Percentiles rank a stretch among this genome's conserved stretches.
These are phyloP conservation scores for Phrynosoma blainvillii DNA, from an alignment of 2,113 vertebrate genomes.

Conservation along the genomic window DNA sequence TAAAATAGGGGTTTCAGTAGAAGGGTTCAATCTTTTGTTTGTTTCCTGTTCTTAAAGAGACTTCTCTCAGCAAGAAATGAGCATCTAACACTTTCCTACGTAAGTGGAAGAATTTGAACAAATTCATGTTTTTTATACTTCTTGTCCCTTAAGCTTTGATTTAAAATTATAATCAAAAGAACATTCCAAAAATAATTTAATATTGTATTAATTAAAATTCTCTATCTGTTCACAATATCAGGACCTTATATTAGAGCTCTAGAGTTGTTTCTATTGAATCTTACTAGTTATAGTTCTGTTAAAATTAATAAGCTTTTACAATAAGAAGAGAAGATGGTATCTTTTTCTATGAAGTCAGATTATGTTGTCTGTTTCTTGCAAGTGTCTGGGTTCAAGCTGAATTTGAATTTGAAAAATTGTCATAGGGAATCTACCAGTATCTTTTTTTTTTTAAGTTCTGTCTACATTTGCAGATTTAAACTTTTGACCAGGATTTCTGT, in stretches of 20 bases:
- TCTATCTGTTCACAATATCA: not conserved
- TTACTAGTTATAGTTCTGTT: slow-evolving; percentile 20
- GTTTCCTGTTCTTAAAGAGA: slow-evolving; percentile 11
- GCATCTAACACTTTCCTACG: slow-evolving; percentile 12
- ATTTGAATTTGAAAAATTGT: not conserved
- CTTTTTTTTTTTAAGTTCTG: not conserved
- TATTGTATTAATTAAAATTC: not conserved
- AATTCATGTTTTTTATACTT: not conserved
- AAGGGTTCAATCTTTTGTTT: too few relatives aligned
- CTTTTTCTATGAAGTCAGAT: slow-evolving; percentile 4
- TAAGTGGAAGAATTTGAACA: slow-evolving; percentile 9
- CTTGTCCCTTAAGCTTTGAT: not conserved
- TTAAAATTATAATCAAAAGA: not conserved
- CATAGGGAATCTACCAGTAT: not conserved
- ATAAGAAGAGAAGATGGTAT: not conserved
- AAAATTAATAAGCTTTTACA: slow-evolving; percentile 18
- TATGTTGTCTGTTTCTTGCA: slow-evolving; percentile 5
- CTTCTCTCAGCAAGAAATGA: not conserved
- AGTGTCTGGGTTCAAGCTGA: not conserved
- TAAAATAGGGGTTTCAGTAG: not conserved
- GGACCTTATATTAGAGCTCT: not conserved
- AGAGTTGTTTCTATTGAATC: not conserved
- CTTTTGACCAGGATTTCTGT: rapidly evolving
- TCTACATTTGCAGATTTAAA: not conserved
- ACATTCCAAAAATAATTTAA: not conserved